Evolutionary conservation across 2,797 vertebrate species (phyloP), one percentile per base, ranked within the genome.

Genomic region (Linurgus olivaceus): DNA sequence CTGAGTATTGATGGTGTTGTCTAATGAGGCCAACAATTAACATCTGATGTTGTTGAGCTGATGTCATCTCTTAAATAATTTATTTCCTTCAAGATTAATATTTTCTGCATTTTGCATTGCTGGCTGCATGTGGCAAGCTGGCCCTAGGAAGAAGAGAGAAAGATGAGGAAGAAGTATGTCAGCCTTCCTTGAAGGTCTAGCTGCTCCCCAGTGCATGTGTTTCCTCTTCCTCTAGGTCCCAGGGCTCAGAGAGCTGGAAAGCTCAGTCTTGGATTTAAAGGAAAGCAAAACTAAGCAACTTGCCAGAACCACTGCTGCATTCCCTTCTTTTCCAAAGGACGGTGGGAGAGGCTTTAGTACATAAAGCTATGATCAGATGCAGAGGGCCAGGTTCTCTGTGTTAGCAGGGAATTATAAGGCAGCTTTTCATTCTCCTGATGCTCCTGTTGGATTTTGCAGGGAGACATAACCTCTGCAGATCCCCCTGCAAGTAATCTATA

Each of bases 11-110:
- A 67, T 54, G 63, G 65, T 35, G 21, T 42, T 89, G 72, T 52
- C 45, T 77, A 91, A 91, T 57, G 42, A 86, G 65, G 72, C 42
- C 59, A 87, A 63, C 57, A 92, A 83, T 89, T 89, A 89, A n/a
- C 48, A 65, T 74, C 67, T 52, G n/a, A 59, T 67, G 21, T 13
- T 63, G 37, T 42, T 70, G 67, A 89, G 26, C 40, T 89, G 37
- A 80, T 91, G 52, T 35, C 0, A 50, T 65, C 63, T 76, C 52
- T 86, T 79, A 45, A 80, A 57, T 54, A 40, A 89, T 74, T 94
- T 44, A 61, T 87, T 91, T 83, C 12, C 31, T 61, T 83, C 11
- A 63, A 54, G 75, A 86, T 93, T 67, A 77, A 54, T 90, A 24
- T 74, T 88, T 76, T 66, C 66, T 55, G 21, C 3, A 3, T 67